These are phyloP conservation scores for Sarcoramphus papa DNA, from an alignment of 2,797 vertebrate genomes.

Conservation along the genomic window DNA sequence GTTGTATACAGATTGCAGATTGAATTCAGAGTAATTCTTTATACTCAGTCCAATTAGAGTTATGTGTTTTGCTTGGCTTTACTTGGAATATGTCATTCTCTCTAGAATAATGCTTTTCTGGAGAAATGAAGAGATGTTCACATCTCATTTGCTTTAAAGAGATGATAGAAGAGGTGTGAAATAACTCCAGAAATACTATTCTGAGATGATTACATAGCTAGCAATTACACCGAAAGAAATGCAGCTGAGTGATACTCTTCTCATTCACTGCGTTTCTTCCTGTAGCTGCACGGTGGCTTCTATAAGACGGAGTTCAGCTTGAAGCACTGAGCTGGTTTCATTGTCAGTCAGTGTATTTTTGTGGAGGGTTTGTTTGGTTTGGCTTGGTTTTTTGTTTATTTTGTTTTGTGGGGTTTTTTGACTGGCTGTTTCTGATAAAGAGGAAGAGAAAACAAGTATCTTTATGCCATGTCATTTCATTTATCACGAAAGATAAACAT, in stretches of 20 bases:
- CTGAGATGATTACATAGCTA: background rate
- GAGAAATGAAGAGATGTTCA: background rate
- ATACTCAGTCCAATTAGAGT: background rate
- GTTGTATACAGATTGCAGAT: background rate
- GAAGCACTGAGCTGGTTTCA: background rate
- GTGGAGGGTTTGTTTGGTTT: background rate
- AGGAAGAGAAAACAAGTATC: background rate
- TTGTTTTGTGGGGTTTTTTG: background rate
- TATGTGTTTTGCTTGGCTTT: background rate
- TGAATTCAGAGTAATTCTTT: conserved; percentile 4
- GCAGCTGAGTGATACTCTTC: background rate
- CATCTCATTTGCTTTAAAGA: background rate
- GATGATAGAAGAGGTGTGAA: background rate
- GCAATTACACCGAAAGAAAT: background rate
- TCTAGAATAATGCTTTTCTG: background rate
- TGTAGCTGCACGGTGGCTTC: background rate
- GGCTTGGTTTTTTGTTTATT: background rate
- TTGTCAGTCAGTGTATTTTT: background rate
- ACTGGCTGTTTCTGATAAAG: background rate
- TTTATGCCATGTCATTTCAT: background rate
- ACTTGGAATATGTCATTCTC: background rate
- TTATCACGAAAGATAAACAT: background rate
- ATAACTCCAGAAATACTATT: background rate
- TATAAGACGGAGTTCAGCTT: background rate
- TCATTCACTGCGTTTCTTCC: background rate